Conservation (phyloP, 2,113 vertebrate species). For the Passer montanus region DNA sequence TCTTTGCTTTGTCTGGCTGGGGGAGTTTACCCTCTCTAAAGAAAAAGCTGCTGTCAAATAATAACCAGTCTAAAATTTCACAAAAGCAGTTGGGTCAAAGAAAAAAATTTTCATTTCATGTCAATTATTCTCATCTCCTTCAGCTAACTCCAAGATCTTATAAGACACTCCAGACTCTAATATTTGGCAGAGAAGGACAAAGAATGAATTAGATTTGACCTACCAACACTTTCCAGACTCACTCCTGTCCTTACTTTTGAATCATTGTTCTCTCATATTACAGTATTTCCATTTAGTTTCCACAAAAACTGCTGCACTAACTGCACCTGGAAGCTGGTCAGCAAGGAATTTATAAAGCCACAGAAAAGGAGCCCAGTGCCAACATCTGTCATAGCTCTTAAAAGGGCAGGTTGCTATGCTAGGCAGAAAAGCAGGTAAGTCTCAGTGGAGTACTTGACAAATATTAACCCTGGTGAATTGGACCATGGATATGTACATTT, state of each 20-base stretch:
- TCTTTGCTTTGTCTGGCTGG: background rate
- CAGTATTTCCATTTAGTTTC: background rate
- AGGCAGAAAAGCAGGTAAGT: background rate
- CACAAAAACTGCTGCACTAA: background rate
- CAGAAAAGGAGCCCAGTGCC: background rate
- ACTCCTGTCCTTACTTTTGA: background rate
- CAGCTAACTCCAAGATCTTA: background rate
- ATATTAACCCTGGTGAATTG: background rate
- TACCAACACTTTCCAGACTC: background rate
- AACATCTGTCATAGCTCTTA: background rate
- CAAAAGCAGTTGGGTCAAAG: background rate
- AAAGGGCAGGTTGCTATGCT: background rate
- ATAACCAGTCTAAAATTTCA: background rate
- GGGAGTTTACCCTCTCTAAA: background rate
- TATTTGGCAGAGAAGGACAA: background rate
- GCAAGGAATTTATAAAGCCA: background rate
- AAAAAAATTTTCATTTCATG: background rate
- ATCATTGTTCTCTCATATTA: background rate
- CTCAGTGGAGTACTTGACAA: background rate
- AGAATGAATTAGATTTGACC: background rate
- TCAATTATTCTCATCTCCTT: background rate
- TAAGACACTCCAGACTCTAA: background rate
- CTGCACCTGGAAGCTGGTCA: background rate
- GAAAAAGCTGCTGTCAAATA: background rate
- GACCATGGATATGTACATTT: background rate